Percentiles rank a stretch among this genome's conserved stretches.
Evolutionary conservation across 2,113 vertebrate genomes (phyloP).

Genomic region (Engraulis encrasicolus): DNA sequence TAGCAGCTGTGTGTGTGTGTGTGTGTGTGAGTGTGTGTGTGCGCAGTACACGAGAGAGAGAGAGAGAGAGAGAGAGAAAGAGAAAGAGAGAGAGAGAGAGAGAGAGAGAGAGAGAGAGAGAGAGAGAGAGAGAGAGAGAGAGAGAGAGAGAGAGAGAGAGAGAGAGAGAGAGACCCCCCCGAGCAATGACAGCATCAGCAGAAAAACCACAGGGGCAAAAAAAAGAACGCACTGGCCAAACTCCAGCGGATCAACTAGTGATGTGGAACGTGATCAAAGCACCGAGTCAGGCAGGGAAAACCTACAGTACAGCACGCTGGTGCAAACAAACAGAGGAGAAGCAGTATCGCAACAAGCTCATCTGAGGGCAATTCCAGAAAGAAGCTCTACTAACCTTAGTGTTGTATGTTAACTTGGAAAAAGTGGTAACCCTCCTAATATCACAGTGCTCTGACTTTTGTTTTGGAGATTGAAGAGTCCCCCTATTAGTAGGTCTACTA

Average conservation of each 20-base stretch:
- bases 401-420: too few relatives aligned
- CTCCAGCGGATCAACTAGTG: not conserved
- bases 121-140: not conserved
- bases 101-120: not conserved
- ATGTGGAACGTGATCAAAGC: conserved; percentile 4
- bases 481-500: too few relatives aligned
- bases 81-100: not conserved
- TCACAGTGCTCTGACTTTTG: too few relatives aligned
- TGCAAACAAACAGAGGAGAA: not conserved
- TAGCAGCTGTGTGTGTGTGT: not conserved
- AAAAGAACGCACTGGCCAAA: not conserved
- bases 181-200: conserved; percentile 1
- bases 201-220: not conserved
- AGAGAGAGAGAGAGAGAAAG: not conserved
- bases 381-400: too few relatives aligned
- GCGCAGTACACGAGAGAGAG: too few relatives aligned
- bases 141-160: not conserved
- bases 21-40: not conserved
- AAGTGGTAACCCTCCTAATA: too few relatives aligned
- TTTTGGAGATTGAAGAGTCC: too few relatives aligned
- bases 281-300: not conserved
- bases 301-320: not conserved
- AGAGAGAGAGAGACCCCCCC: not conserved
- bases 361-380: too few relatives aligned
- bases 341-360: not conserved